Evolutionary conservation across 2,113 vertebrate species (phyloP).

Genomic region (Gulo gulo): DNA sequence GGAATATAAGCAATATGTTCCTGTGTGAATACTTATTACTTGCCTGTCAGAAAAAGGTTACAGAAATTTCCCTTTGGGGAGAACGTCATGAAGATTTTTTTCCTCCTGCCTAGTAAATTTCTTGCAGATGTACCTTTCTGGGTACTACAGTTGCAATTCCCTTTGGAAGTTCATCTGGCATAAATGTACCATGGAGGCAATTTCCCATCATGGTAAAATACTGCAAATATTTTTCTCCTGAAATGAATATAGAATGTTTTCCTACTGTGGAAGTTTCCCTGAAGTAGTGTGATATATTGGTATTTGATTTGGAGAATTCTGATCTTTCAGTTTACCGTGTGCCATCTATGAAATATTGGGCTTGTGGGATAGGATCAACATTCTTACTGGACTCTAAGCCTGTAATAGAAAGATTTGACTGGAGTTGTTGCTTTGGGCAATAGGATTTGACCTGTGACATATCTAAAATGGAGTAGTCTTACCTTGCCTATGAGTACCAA

Average conservation of each 20-base stretch:
- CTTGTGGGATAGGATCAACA: not conserved
- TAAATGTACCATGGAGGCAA: slow-evolving; percentile 58
- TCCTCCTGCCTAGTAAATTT: slow-evolving; percentile 70
- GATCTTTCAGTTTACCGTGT: not conserved
- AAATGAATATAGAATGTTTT: slow-evolving; percentile 62
- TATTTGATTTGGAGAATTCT: not conserved
- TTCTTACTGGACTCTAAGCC: not conserved
- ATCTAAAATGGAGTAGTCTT: not conserved
- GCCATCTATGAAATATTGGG: not conserved
- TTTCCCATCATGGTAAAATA: slow-evolving; percentile 65
- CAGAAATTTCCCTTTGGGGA: slow-evolving; percentile 76
- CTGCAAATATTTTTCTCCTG: slow-evolving; percentile 34
- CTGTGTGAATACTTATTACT: slow-evolving; percentile 79
- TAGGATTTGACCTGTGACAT: not conserved
- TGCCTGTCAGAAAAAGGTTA: slow-evolving; percentile 79
- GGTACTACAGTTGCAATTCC: slow-evolving; percentile 64
- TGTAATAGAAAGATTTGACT: not conserved
- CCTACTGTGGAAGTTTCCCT: not conserved
- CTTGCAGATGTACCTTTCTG: slow-evolving; percentile 74
- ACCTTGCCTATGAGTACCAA: not conserved
- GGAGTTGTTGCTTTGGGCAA: not conserved
- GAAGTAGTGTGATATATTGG: not conserved
- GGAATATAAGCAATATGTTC: slow-evolving; percentile 71
- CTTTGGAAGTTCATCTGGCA: slow-evolving; percentile 73
- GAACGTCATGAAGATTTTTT: slow-evolving; percentile 61